A percentile compares a stretch with the other conserved stretches of the same genome.
phyloP scores from a whole-genome alignment of 2,888 invertebrate species.

The Sialis lutaria region DNA sequence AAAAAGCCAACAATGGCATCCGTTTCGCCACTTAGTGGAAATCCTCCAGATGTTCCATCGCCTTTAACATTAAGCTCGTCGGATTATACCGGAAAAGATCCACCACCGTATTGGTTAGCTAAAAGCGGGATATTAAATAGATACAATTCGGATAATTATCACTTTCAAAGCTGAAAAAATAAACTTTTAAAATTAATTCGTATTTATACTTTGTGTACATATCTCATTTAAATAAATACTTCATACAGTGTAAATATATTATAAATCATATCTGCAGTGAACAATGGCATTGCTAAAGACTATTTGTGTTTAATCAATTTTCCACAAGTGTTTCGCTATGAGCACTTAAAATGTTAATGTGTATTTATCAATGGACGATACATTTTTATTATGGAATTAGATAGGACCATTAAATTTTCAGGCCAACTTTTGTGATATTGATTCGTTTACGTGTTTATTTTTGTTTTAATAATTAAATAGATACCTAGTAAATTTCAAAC shows the following conservation, averaged over 20 bases:
- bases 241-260: too few species aligned
- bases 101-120: conserved; percentile 24
- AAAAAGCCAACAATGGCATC: conserved; percentile 33
- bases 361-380: too few species aligned
- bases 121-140: conserved; percentile 27
- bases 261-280: too few species aligned
- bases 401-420: not conserved
- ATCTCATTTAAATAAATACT: not conserved
- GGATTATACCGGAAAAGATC: conserved; percentile 13
- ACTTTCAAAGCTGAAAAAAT: conserved; percentile 33
- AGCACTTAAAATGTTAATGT: too few species aligned
- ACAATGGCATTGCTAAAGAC: too few species aligned
- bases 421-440: conserved; percentile 5
- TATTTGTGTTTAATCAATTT: too few species aligned
- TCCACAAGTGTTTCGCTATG: too few species aligned
- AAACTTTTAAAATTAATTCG: conserved; percentile 6
- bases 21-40: not conserved
- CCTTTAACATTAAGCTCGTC: not conserved
- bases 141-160: conserved; percentile 27
- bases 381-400: not conserved
- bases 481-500: not conserved
- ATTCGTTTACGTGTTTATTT: not conserved
- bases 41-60: not conserved
- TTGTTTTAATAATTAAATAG: not conserved
- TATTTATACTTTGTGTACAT: not conserved